A percentile compares a stretch with the other conserved stretches of the same genome.
These are phyloP conservation scores for Rhinatrema bivittatum DNA, from an alignment of 2,797 vertebrate species.

Conservation along the genomic window DNA sequence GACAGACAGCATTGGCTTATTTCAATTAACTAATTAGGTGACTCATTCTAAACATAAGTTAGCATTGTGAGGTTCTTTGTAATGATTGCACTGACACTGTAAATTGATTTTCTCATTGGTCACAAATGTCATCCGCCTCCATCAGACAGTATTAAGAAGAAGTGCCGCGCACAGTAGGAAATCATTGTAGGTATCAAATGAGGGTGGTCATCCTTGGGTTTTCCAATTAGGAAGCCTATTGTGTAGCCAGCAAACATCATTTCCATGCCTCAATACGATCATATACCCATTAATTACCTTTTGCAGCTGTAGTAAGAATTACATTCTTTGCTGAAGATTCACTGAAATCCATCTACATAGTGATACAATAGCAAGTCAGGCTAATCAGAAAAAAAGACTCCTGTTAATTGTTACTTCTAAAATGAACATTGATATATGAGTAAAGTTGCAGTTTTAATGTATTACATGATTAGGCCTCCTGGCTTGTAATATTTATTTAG, in stretches of 20 bases:
- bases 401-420: too few species aligned
- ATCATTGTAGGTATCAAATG: constrained; percentile 42
- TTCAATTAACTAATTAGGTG: constrained; percentile 51
- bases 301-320: constrained; percentile 36
- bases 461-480: too few species aligned
- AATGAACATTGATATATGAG: too few species aligned
- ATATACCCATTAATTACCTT: constrained; percentile 55
- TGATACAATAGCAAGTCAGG: constrained; percentile 41
- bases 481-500: too few species aligned
- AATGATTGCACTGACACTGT: constrained; percentile 46
- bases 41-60: constrained; percentile 49
- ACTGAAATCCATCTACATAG: constrained; percentile 37
- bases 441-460: too few species aligned
- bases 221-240: constrained; percentile 47
- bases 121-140: constrained; percentile 45
- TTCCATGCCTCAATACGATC: constrained; percentile 44
- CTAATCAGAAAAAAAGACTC: too few species aligned
- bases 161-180: constrained; percentile 48
- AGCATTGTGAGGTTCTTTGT: constrained; percentile 42
- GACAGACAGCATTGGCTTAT: constrained; percentile 20
- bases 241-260: constrained; percentile 45
- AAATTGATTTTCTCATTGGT: constrained; percentile 51
- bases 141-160: constrained; percentile 36
- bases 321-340: constrained; percentile 41
- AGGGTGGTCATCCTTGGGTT: constrained; percentile 39